Evolutionary conservation across 2,888 invertebrate genomes (phyloP).

Genomic region (Scaptomyza polygonia): DNA sequence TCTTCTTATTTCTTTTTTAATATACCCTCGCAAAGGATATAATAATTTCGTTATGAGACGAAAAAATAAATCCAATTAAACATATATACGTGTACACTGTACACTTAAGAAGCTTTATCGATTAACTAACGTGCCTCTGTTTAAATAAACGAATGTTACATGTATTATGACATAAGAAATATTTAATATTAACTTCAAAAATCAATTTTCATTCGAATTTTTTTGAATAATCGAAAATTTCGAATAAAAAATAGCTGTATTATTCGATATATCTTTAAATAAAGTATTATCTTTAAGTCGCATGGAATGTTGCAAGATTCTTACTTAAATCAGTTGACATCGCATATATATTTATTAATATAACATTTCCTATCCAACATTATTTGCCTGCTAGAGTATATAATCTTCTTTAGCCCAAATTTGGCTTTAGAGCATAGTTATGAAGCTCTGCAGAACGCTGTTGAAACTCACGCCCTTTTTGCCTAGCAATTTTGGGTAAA

Average conservation of each 20-base stretch:
- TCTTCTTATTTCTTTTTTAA: background rate
- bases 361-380: background rate
- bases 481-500: constrained; percentile 69
- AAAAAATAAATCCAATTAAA: background rate
- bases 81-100: background rate
- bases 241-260: too few species aligned
- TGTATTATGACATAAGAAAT: background rate
- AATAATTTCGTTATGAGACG: background rate
- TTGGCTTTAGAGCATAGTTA: constrained; percentile 37
- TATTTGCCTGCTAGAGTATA: constrained; percentile 12
- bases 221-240: too few species aligned
- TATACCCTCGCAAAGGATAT: constrained; percentile 16
- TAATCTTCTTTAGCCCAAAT: constrained; percentile 22
- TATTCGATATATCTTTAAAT: too few species aligned
- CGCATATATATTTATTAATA: background rate
- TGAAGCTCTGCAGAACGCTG: constrained; percentile 21
- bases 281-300: too few species aligned
- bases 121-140: background rate
- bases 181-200: too few species aligned
- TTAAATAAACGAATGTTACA: background rate
- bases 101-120: background rate
- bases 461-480: constrained; percentile 47
- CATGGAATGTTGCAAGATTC: background rate
- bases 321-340: background rate
- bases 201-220: too few species aligned